Evolutionary conservation across 2,888 invertebrate species (phyloP).

Genomic region (Pachycephus smyrnensis): DNA sequence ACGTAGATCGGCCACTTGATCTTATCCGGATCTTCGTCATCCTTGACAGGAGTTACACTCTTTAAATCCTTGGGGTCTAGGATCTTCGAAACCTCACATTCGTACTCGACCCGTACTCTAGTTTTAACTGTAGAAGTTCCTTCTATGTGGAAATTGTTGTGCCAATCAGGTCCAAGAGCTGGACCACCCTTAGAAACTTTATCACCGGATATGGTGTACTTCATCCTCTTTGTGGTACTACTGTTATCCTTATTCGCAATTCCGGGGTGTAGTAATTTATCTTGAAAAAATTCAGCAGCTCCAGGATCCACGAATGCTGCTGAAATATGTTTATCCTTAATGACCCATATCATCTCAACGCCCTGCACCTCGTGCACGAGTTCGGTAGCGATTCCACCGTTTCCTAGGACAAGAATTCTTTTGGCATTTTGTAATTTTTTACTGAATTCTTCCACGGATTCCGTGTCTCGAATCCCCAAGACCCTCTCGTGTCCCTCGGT

Average conservation of each 20-base stretch:
- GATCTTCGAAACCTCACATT: conserved; percentile 70
- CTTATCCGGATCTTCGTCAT: conserved; percentile 53
- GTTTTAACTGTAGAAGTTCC: conserved; percentile 69
- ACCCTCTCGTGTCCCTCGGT: conserved; percentile 74
- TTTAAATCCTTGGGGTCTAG: conserved; percentile 71
- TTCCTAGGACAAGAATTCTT: conserved; percentile 88
- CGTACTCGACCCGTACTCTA: conserved; percentile 66
- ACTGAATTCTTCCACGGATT: conserved; percentile 87
- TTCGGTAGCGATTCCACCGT: conserved; percentile 99
- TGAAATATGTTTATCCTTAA: conserved; percentile 92
- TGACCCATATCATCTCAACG: conserved; percentile 91
- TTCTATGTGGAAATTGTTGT: conserved; percentile 74
- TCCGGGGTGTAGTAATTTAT: conserved; percentile 54
- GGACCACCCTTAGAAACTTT: conserved; percentile 76
- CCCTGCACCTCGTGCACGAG: conserved; percentile 88
- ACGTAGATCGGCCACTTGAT: conserved; percentile 79
- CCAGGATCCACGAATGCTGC: conserved; percentile 96
- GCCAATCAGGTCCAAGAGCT: conserved; percentile 98
- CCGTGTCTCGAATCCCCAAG: conserved; percentile 93
- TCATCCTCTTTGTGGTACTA: conserved; percentile 73
- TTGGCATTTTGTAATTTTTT: conserved; percentile 76
- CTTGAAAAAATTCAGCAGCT: conserved; percentile 92
- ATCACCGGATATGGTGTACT: conserved; percentile 74
- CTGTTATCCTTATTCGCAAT: conserved; percentile 41
- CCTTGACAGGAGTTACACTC: conserved; percentile 63